These are phyloP conservation scores for Buceros bicornis DNA, from an alignment of 2,797 vertebrate genomes.

Conservation along the genomic window DNA sequence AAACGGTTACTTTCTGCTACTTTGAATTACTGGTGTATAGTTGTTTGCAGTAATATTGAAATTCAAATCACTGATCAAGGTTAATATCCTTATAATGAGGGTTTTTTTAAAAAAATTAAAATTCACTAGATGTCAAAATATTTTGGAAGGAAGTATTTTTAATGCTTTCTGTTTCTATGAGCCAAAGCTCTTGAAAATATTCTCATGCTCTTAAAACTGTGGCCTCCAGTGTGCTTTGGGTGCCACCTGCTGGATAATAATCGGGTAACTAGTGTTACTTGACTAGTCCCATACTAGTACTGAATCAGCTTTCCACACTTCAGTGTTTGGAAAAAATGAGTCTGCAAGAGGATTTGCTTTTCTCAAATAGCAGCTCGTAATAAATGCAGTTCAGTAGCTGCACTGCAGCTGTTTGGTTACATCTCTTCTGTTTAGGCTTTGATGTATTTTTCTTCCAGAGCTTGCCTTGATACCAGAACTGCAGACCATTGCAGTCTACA, in stretches of 20 bases:
- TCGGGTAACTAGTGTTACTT: neutral
- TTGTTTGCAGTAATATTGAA: neutral
- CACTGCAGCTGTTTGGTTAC: neutral
- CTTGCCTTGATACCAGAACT: neutral
- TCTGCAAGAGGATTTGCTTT: neutral
- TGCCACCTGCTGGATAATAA: conserved; percentile 51
- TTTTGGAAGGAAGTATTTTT: neutral
- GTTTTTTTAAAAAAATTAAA: no score
- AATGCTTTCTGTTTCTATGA: neutral
- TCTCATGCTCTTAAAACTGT: neutral
- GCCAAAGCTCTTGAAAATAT: neutral
- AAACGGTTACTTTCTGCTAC: neutral
- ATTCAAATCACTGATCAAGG: neutral
- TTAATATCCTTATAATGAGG: neutral
- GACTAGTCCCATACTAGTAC: neutral
- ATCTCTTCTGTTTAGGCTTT: neutral
- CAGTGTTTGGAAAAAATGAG: neutral
- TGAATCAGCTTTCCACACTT: neutral
- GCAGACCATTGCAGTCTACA: neutral
- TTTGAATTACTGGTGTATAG: neutral
- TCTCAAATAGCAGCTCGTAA: neutral
- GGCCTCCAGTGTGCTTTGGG: neutral
- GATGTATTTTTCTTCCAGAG: neutral
- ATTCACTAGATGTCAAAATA: neutral
- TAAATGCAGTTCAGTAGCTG: neutral